A percentile compares a stretch with the other conserved stretches of the same genome.
Conservation (phyloP, 2,113 vertebrate genomes). For the Euleptes europaea region DNA sequence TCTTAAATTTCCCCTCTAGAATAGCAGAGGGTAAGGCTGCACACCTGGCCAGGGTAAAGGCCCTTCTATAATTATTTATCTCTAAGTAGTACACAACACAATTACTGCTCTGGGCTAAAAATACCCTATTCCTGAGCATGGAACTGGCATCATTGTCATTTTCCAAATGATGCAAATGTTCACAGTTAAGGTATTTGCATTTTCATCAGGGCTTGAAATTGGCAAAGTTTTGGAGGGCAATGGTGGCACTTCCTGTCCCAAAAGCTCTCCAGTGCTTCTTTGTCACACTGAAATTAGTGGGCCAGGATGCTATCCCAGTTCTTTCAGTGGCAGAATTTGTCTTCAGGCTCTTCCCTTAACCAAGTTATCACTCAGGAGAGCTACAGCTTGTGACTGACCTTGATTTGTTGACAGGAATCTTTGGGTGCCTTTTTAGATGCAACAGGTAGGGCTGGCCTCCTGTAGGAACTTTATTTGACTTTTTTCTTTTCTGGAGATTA, state of each 20-base stretch:
- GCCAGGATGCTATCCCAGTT: background rate
- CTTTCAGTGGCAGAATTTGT: rapidly evolving
- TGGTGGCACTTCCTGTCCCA: background rate
- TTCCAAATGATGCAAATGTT: background rate
- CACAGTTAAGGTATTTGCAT: background rate
- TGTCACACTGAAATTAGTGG: background rate
- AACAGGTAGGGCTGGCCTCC: conserved; percentile 4
- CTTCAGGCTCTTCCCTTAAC: background rate
- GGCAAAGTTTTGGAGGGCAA: background rate
- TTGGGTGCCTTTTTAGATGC: background rate
- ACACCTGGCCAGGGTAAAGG: too few relatives aligned
- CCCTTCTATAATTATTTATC: too few relatives aligned
- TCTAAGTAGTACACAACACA: too few relatives aligned
- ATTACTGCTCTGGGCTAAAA: background rate
- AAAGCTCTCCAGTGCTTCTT: background rate
- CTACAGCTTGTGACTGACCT: background rate
- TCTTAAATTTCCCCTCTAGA: too few relatives aligned
- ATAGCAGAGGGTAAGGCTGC: too few relatives aligned
- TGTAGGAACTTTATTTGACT: background rate
- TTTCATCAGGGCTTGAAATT: background rate
- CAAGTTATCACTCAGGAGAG: background rate
- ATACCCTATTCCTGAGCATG: background rate
- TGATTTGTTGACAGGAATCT: background rate
- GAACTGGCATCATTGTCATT: background rate
- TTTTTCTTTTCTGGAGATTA: conserved; percentile 29